Conservation (phyloP, 2,888 invertebrate species). For the Temnothorax rugatulus region DNA sequence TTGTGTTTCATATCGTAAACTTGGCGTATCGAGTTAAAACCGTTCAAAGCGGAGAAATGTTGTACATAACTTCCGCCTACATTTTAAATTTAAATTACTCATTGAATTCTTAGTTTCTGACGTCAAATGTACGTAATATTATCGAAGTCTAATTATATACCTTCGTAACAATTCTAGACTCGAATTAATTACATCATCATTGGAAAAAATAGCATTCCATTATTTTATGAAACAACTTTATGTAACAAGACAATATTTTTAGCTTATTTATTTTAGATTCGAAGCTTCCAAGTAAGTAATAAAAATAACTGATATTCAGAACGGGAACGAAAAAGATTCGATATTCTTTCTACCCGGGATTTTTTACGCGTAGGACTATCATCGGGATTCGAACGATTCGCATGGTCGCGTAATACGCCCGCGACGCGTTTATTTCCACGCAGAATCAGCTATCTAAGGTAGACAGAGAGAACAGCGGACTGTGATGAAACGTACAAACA, state of each 20-base stretch:
- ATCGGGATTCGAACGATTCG: constrained; percentile 39
- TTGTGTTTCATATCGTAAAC: no score
- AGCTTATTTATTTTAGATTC: neutral
- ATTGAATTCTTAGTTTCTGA: neutral
- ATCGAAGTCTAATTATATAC: constrained; percentile 7
- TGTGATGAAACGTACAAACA: constrained; percentile 61
- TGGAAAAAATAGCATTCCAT: neutral
- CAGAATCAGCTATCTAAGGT: constrained; percentile 56
- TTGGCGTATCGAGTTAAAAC: neutral
- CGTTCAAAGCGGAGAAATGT: neutral
- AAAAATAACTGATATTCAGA: neutral
- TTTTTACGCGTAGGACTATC: neutral
- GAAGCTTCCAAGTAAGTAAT: neutral
- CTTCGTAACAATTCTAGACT: neutral
- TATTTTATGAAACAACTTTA: constrained; percentile 30
- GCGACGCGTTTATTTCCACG: constrained; percentile 61
- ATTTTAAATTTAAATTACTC: constrained; percentile 21
- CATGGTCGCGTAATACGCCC: constrained; percentile 58
- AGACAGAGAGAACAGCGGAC: constrained; percentile 42
- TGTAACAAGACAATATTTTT: neutral
- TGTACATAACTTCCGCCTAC: constrained; percentile 1
- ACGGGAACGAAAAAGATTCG: neutral
- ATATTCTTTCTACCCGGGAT: neutral
- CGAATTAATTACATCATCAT: constrained; percentile 10
- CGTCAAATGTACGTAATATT: neutral